Base-by-base conservation (phyloP, 2,797 vertebrate species). In the Steatocranus sp. region DNA sequence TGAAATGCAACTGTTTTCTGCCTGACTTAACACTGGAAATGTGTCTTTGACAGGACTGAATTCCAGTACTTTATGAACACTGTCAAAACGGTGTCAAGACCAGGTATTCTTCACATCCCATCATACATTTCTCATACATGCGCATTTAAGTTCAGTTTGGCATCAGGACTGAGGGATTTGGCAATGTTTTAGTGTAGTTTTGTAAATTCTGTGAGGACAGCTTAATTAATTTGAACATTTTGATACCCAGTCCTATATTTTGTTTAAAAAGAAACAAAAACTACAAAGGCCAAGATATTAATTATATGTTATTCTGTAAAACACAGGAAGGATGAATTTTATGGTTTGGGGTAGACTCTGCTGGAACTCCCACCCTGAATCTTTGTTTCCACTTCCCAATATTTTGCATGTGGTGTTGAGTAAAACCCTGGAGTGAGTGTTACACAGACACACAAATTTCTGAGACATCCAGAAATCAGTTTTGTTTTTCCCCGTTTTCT, bases 251-350 rank as follows among this genome's bases (percentile, higher is more conserved):
- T 0, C 20, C 11, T 51, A n/a, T 48, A 25, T 25, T 73, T 1
- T 1, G 25, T 48, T 53, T 5, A n/a, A n/a, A 58, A 61, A 70
- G 1, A 5, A 17, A 10, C 20, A 7, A 46, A 34, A 34, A 30
- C 1, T 25, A 14, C 15, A 53, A 5, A 3, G 18, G 5, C 11
- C 1, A 6, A 58, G 23, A 41, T 49, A 12, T 38, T n/a, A 15
- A 46, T n/a, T 43, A 20, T 51, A 20, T 73, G 32, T 41, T 53
- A 5, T 61, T 76, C 8, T 8, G 1, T 77, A 23, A 49, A 8
- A 79, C 87, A 32, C 88, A 97, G 97, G 95, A 76, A 97, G 92
- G 84, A 94, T 96, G 87, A 97, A 97, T 81, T 18, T 97, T 79
- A 6, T 97, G 73, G 70, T 97, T 11, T 97, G 95, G 95, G 97